Evolutionary conservation across 2,113 vertebrate genomes (phyloP).

Genomic region (Oophaga pumilio): DNA sequence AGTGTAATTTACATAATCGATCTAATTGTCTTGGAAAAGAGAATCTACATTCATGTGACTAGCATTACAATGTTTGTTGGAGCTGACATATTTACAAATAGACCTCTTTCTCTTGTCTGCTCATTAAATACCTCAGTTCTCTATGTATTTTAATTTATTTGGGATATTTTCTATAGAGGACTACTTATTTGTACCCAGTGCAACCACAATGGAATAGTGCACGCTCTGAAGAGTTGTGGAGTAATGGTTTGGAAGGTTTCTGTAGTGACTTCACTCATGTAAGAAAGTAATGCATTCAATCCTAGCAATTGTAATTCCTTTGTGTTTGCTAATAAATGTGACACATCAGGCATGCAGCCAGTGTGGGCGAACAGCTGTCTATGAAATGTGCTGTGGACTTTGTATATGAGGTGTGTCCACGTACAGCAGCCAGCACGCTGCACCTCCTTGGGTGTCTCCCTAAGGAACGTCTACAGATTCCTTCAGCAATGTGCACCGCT

Average conservation of each 20-base stretch:
- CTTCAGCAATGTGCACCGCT: neutral
- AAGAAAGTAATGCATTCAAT: neutral
- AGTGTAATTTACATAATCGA: too few species aligned
- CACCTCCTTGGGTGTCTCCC: constrained; percentile 4
- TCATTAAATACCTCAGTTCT: too few species aligned
- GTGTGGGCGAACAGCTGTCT: constrained; percentile 56
- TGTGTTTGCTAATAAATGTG: constrained; percentile 27
- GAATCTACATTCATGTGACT: too few species aligned
- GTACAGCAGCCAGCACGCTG: neutral
- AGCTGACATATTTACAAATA: too few species aligned
- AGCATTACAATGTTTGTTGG: too few species aligned
- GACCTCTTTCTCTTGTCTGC: too few species aligned
- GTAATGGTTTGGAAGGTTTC: constrained; percentile 63
- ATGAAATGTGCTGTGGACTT: constrained; percentile 27
- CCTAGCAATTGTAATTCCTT: neutral
- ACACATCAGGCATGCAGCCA: constrained; percentile 52
- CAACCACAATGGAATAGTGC: neutral
- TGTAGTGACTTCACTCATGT: neutral
- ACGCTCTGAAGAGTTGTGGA: neutral
- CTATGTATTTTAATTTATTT: neutral
- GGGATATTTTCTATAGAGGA: neutral
- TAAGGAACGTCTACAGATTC: neutral
- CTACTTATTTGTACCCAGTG: neutral
- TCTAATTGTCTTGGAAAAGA: too few species aligned
- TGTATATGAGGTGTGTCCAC: constrained; percentile 42